Evolutionary conservation across 2,888 invertebrate genomes (phyloP).

Genomic region (Caprella mutica): DNA sequence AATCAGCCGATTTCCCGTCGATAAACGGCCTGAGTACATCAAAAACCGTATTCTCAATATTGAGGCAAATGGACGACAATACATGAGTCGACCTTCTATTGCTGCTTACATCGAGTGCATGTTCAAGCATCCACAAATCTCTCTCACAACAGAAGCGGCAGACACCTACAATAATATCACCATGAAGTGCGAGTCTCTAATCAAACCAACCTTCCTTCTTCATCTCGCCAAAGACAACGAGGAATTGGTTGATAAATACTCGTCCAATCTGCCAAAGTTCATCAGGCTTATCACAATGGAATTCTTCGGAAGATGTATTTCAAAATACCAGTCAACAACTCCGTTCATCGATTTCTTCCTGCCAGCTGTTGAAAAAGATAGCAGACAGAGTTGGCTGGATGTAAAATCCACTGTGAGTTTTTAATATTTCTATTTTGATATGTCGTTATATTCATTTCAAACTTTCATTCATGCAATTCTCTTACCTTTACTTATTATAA

Average conservation of each 20-base stretch:
- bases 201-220: slow-evolving; percentile 22
- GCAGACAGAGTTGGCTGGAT: too few relatives aligned
- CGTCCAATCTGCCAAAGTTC: not conserved
- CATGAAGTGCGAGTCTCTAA: slow-evolving; percentile 22
- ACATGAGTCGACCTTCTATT: slow-evolving; percentile 14
- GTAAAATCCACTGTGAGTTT: too few relatives aligned
- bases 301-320: too few relatives aligned
- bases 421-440: too few relatives aligned
- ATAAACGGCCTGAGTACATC: slow-evolving; percentile 13
- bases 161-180: slow-evolving; percentile 1
- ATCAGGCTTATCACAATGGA: too few relatives aligned
- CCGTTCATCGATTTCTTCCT: too few relatives aligned
- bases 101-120: slow-evolving; percentile 12
- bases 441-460: too few relatives aligned
- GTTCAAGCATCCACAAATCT: slow-evolving; percentile 7
- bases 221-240: slow-evolving; percentile 8
- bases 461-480: too few relatives aligned
- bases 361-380: too few relatives aligned
- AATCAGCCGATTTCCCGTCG: slow-evolving; percentile 1
- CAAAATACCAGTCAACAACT: too few relatives aligned
- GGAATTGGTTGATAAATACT: not conserved
- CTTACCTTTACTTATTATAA: too few relatives aligned
- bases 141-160: slow-evolving; percentile 23
- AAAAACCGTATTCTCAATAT: slow-evolving; percentile 4
- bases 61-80: slow-evolving; percentile 14